phyloP scores from a whole-genome alignment of 2,113 vertebrate species.

The Phalacrocorax pelagicus region DNA sequence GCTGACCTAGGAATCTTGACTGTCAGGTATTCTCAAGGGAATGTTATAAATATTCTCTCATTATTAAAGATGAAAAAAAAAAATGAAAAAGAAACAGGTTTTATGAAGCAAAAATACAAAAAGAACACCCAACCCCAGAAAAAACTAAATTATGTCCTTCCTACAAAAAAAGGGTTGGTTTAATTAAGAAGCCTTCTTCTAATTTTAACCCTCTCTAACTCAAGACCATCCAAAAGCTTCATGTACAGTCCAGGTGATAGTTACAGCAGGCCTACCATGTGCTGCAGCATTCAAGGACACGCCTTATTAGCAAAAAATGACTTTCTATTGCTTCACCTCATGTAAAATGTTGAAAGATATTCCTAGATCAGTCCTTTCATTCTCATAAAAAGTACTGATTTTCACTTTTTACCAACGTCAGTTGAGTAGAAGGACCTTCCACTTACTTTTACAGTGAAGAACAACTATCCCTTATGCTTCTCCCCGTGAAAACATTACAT shows the following conservation, averaged over 20 bases:
- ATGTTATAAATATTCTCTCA: not conserved
- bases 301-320: not conserved
- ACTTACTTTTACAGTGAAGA: not conserved
- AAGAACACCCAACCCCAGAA: fast-evolving
- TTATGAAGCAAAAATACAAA: not conserved
- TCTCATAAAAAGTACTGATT: not conserved
- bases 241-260: not conserved
- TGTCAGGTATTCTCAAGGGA: not conserved
- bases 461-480: not conserved
- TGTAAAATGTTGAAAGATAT: not conserved
- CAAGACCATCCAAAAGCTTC: not conserved
- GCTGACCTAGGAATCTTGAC: not conserved
- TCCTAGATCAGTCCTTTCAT: not conserved
- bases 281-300: not conserved
- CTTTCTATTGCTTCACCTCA: not conserved
- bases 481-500: not conserved
- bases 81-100: not conserved
- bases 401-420: not conserved
- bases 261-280: not conserved
- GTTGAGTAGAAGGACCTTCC: not conserved
- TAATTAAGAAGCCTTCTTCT: not conserved
- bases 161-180: not conserved
- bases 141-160: not conserved
- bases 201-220: not conserved
- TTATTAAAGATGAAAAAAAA: not conserved